phyloP scores from a whole-genome alignment of 2,797 vertebrate species.

The Myotis pilosus region DNA sequence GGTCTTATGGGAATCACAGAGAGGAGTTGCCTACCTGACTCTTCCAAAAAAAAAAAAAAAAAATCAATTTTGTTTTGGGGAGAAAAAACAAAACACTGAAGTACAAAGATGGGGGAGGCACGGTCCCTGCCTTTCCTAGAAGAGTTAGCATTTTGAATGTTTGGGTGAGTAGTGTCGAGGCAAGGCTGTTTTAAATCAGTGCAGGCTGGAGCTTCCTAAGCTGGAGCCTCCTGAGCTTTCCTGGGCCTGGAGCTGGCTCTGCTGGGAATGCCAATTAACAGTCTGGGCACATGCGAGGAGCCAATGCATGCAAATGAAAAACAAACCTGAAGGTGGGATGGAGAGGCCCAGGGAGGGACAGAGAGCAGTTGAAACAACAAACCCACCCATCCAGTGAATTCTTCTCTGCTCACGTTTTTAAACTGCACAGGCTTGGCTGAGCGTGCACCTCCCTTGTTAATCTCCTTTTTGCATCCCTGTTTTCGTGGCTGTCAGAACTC shows the following conservation, averaged over 20 bases:
- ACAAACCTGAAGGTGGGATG: slow-evolving; percentile 61
- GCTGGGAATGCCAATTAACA: slow-evolving; percentile 71
- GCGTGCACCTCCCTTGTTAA: slow-evolving; percentile 79
- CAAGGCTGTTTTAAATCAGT: slow-evolving; percentile 53
- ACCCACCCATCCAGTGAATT: slow-evolving; percentile 72
- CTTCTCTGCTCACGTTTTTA: slow-evolving; percentile 74
- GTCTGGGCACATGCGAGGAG: slow-evolving; percentile 60
- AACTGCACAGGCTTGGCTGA: slow-evolving; percentile 79
- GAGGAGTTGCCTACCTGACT: not conserved
- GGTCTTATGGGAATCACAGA: not conserved
- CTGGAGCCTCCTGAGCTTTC: slow-evolving; percentile 10
- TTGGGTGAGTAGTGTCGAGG: slow-evolving; percentile 21
- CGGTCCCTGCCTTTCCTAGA: not conserved
- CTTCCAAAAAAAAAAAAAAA: slow-evolving; percentile 41
- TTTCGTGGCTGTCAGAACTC: slow-evolving; percentile 84
- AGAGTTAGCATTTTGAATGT: slow-evolving; percentile 23
- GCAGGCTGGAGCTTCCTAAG: not conserved
- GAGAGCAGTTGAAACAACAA: slow-evolving; percentile 63
- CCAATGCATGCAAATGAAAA: slow-evolving; percentile 63
- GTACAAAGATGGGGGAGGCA: not conserved
- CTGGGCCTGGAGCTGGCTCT: slow-evolving; percentile 26
- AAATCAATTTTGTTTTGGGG: slow-evolving; percentile 30
- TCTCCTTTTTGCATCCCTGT: slow-evolving; percentile 85
- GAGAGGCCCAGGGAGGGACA: slow-evolving; percentile 13
- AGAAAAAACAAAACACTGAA: not conserved